phyloP scores from a whole-genome alignment of 2,797 vertebrate species.

The Gambelia wislizenii region DNA sequence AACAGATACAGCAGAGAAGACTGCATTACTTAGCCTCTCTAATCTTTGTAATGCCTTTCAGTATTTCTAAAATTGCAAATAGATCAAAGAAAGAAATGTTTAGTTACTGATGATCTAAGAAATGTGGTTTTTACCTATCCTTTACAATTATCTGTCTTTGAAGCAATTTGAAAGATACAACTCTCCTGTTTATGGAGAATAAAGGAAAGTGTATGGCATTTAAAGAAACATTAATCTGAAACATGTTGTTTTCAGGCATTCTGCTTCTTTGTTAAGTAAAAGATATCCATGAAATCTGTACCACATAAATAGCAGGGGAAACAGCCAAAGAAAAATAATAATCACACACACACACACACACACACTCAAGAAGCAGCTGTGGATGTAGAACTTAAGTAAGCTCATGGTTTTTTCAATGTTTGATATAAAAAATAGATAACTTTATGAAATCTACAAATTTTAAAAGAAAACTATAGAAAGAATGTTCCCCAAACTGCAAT shows the following conservation, averaged over 20 bases:
- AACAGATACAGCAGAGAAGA: neutral
- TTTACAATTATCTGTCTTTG: constrained; percentile 39
- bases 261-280: constrained; percentile 40
- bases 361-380: constrained; percentile 19
- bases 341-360: constrained; percentile 2
- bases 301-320: constrained; percentile 45
- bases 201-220: constrained; percentile 60
- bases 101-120: constrained; percentile 14
- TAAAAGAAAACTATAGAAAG: constrained; percentile 51
- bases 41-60: constrained; percentile 4
- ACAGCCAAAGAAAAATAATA: constrained; percentile 48
- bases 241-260: constrained; percentile 42
- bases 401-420: constrained; percentile 28
- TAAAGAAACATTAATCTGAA: constrained; percentile 49
- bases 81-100: constrained; percentile 39
- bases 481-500: constrained; percentile 60
- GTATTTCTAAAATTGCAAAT: constrained; percentile 7
- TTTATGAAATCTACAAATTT: constrained; percentile 55
- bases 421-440: constrained; percentile 53
- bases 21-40: neutral
- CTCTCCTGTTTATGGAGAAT: constrained; percentile 41
- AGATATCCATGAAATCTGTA: constrained; percentile 38
- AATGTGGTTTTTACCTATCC: constrained; percentile 25
- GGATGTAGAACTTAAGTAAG: constrained; percentile 44
- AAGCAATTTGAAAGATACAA: constrained; percentile 59